phyloP scores from a whole-genome alignment of 2,888 invertebrate species.

The Spatulosminthurus flaviceps region DNA sequence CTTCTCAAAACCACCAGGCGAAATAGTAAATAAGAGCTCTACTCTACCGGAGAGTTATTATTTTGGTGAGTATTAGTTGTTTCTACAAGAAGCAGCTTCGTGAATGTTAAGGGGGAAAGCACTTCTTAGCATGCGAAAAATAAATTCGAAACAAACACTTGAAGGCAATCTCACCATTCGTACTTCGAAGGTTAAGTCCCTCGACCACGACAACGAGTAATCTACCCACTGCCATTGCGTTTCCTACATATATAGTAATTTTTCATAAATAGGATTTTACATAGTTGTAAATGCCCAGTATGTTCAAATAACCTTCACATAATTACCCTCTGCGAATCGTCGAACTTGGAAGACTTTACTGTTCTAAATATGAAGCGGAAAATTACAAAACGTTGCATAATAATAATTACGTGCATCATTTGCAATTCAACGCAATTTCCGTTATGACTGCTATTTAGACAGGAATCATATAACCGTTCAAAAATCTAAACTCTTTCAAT shows the following conservation, averaged over 20 bases:
- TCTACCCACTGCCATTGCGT: conserved; percentile 72
- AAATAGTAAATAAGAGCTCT: background rate
- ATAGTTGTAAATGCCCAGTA: background rate
- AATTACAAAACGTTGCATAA: too few relatives aligned
- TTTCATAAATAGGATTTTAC: conserved; percentile 4
- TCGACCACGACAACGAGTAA: conserved; percentile 70
- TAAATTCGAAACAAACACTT: conserved; percentile 13
- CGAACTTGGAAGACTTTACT: too few relatives aligned
- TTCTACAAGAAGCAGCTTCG: background rate
- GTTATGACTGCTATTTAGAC: too few relatives aligned
- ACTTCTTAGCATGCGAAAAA: conserved; percentile 28
- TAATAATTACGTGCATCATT: too few relatives aligned
- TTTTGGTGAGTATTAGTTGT: background rate
- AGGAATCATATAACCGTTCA: too few relatives aligned
- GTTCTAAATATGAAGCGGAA: too few relatives aligned
- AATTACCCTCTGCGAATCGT: too few relatives aligned
- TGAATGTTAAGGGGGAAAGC: conserved; percentile 6
- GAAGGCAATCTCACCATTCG: conserved; percentile 43
- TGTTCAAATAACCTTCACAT: too few relatives aligned
- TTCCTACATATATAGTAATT: conserved; percentile 65
- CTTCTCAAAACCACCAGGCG: too few relatives aligned
- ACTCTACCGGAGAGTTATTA: background rate
- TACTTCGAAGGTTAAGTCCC: conserved; percentile 64
- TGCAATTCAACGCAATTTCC: too few relatives aligned
- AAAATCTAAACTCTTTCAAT: too few relatives aligned